Percentiles rank a stretch among this genome's conserved stretches.
Evolutionary conservation across 2,888 invertebrate species (phyloP).

Genomic region (Scaptomyza cyrtandrae): DNA sequence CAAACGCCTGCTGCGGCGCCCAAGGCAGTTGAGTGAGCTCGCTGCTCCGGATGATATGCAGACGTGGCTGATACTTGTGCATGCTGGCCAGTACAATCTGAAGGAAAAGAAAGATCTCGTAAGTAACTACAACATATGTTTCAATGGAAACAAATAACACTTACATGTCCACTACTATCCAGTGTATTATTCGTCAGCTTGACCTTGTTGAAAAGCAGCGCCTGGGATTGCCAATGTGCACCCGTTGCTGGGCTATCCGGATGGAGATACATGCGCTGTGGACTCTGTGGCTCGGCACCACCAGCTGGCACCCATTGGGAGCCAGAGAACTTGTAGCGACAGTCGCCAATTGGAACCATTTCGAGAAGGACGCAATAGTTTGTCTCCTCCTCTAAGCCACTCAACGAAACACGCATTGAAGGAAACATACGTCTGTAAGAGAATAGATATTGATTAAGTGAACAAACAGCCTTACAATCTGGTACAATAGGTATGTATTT

Average conservation of each 20-base stretch:
- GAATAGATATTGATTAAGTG: constrained; percentile 64
- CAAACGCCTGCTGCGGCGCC: constrained; percentile 88
- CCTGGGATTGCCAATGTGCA: constrained; percentile 93
- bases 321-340: constrained; percentile 92
- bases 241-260: constrained; percentile 95
- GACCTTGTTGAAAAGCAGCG: constrained; percentile 91
- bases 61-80: constrained; percentile 97
- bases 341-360: constrained; percentile 90
- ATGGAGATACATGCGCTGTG: constrained; percentile 91
- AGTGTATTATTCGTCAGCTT: constrained; percentile 95
- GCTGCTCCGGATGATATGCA: constrained; percentile 92
- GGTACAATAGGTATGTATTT: constrained; percentile 9
- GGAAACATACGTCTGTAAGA: constrained; percentile 95
- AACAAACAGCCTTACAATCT: constrained; percentile 1
- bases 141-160: constrained; percentile 75
- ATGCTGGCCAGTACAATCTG: constrained; percentile 96
- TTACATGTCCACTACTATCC: constrained; percentile 91
- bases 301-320: constrained; percentile 94
- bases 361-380: constrained; percentile 94
- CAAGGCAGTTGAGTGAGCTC: constrained; percentile 89
- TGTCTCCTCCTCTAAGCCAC: constrained; percentile 91
- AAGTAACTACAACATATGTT: constrained; percentile 12
- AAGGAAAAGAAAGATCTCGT: constrained; percentile 44
- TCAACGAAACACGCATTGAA: constrained; percentile 90
- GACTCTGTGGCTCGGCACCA: constrained; percentile 92